phyloP scores from a whole-genome alignment of 1,140 invertebrate genomes.

The Temnothorax nylanderi region DNA sequence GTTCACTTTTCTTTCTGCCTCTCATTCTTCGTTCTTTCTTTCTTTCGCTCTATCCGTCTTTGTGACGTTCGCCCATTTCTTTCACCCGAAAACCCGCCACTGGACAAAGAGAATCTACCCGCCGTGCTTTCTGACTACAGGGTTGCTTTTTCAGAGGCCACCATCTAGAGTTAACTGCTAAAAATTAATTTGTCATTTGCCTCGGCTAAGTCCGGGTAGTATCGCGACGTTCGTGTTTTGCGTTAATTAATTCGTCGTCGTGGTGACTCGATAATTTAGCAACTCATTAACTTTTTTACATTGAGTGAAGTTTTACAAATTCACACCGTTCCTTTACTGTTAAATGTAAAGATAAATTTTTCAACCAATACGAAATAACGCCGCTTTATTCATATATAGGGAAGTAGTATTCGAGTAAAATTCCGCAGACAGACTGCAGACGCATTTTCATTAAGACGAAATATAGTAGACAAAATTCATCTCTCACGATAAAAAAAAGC shows the following conservation, averaged over 20 bases:
- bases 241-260: conserved; percentile 53
- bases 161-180: conserved; percentile 46
- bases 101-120: conserved; percentile 43
- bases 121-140: conserved; percentile 35
- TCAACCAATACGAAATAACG: not conserved
- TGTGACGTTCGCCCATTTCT: conserved; percentile 28
- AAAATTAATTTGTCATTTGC: conserved; percentile 60
- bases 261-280: conserved; percentile 52
- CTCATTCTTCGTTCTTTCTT: not conserved
- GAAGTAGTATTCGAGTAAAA: not conserved
- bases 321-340: not conserved
- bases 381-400: not conserved
- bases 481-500: not conserved
- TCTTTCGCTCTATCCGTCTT: conserved; percentile 50
- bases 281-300: conserved; percentile 57
- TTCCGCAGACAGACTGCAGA: too few relatives aligned
- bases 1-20: conserved; percentile 26
- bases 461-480: not conserved
- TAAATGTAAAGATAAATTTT: conserved; percentile 16
- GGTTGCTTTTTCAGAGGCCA: not conserved
- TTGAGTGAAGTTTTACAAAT: conserved; percentile 7
- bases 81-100: not conserved
- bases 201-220: conserved; percentile 2
- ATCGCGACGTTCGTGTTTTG: conserved; percentile 40
- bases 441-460: not conserved